Evolutionary conservation across 1,140 invertebrate species (phyloP).

Genomic region (Diprion similis): DNA sequence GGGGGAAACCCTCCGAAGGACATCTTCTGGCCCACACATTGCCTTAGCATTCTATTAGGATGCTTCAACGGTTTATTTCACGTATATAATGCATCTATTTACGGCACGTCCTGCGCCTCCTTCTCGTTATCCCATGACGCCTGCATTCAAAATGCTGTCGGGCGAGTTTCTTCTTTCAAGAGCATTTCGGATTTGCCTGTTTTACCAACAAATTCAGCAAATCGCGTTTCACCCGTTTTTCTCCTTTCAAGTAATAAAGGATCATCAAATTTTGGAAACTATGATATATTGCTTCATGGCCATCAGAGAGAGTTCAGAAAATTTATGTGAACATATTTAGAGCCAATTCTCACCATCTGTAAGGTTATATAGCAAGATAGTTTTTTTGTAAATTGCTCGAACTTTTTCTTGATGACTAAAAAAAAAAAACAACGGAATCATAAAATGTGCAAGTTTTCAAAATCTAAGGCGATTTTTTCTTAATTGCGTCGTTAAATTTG

Average conservation of each 20-base stretch:
- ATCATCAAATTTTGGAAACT: not conserved
- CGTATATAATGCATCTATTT: conserved; percentile 8
- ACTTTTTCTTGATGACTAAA: too few relatives aligned
- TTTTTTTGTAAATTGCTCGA: too few relatives aligned
- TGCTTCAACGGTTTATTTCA: conserved; percentile 6
- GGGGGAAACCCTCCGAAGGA: not conserved
- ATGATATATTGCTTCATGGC: too few relatives aligned
- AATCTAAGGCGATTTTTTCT: too few relatives aligned
- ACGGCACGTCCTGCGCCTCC: not conserved
- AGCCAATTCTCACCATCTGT: too few relatives aligned
- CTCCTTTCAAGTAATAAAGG: not conserved
- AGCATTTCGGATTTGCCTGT: not conserved
- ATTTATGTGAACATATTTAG: too few relatives aligned
- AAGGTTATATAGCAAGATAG: too few relatives aligned
- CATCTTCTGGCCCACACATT: conserved; percentile 13
- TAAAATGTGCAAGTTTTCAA: too few relatives aligned
- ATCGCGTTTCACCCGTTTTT: not conserved
- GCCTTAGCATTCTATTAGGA: conserved; percentile 12
- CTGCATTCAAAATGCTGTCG: not conserved
- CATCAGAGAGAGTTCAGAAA: too few relatives aligned
- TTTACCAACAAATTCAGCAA: not conserved
- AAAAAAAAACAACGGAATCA: too few relatives aligned
- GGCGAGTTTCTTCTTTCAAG: not conserved
- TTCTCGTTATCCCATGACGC: not conserved
- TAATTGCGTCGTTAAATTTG: too few relatives aligned